A percentile compares a stretch with the other conserved stretches of the same genome.
Evolutionary conservation across 2,888 invertebrate genomes (phyloP).

Genomic region (Nysson spinosus): DNA sequence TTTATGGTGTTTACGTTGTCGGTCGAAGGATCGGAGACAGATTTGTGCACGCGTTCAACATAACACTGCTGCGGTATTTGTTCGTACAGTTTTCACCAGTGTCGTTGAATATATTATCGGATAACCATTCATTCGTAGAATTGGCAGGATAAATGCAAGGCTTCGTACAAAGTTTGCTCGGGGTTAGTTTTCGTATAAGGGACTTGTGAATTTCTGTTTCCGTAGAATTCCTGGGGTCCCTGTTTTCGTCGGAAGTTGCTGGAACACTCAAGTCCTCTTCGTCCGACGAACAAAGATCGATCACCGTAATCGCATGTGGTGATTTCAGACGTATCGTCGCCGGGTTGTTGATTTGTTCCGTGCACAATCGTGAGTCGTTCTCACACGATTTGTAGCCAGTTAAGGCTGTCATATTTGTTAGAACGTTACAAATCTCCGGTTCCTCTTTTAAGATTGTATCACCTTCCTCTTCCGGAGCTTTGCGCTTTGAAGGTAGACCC

Average conservation of each 20-base stretch:
- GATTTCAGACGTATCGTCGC: slow-evolving; percentile 7
- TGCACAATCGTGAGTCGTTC: neutral
- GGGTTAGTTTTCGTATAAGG: slow-evolving; percentile 48
- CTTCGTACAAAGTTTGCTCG: slow-evolving; percentile 56
- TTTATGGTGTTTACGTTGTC: slow-evolving; percentile 40
- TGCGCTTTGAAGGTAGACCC: slow-evolving; percentile 47
- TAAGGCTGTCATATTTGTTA: slow-evolving; percentile 6
- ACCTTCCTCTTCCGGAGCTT: slow-evolving; percentile 48
- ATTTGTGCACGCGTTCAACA: slow-evolving; percentile 45
- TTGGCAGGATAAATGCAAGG: slow-evolving; percentile 59
- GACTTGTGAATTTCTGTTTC: slow-evolving; percentile 26
- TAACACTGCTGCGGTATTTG: slow-evolving; percentile 34
- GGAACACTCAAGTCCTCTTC: slow-evolving; percentile 76
- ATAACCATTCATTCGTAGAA: slow-evolving; percentile 58
- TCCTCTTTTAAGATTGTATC: slow-evolving; percentile 54
- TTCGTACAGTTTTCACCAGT: slow-evolving; percentile 35
- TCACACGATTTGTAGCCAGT: neutral
- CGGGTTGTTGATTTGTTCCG: slow-evolving; percentile 9
- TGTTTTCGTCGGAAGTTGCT: slow-evolving; percentile 63
- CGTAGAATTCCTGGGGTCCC: slow-evolving; percentile 56
- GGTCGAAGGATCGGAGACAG: slow-evolving; percentile 55
- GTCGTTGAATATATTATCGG: slow-evolving; percentile 45
- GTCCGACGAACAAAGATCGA: slow-evolving; percentile 84
- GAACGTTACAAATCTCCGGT: no score
- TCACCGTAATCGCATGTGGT: slow-evolving; percentile 67